Base-by-base conservation (phyloP, 2,888 invertebrate species). In the Trachelus stipa region DNA sequence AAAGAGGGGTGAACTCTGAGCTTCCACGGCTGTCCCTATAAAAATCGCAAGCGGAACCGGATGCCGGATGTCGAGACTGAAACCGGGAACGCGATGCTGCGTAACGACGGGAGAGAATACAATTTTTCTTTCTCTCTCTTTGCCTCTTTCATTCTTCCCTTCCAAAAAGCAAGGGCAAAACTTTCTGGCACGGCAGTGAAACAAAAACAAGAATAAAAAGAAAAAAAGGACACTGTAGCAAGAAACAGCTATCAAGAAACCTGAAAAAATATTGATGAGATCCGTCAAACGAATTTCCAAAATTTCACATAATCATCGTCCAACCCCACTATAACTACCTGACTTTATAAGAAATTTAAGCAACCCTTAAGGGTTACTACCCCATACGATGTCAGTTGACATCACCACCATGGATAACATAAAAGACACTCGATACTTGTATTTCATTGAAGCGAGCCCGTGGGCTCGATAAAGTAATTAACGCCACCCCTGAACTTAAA, bases 41-140 rank as follows among this genome's bases (percentile, higher is more conserved):
- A 89, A 88, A 89, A 90, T 89, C 84, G 83, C 84, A 83, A 82
- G 82, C 90, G 89, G 90, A 90, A 90, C 84, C 88, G 87, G 87
- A 88, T 87, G 79, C 87, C 86, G 90, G 89, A 90, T 84, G 85
- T 83, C 81, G 82, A 75, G 74, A 69, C n/a, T 69, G 74, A n/a
- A 40, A 68, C 40, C 56, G 76, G 73, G 73, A 76, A 78, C 69
- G 15, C 76, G 69, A 75, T 34, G 69, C 75, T 56, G 77, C 75
- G 56, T 15, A 23, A 69, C 37, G 73, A 68, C 33, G 35, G 73
- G 76, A 78, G 76, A 76, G 76, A 76, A 74, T 31, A 69, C 77
- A 69, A 11, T 76, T 73, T 75, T 75, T 80, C 40, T 77, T 69
- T 75, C 69, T 69, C 56, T 40, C 1, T 40, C 23, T 40, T 23